These are phyloP conservation scores for Plectropomus leopardus DNA, from an alignment of 2,113 vertebrate genomes.

Conservation along the genomic window DNA sequence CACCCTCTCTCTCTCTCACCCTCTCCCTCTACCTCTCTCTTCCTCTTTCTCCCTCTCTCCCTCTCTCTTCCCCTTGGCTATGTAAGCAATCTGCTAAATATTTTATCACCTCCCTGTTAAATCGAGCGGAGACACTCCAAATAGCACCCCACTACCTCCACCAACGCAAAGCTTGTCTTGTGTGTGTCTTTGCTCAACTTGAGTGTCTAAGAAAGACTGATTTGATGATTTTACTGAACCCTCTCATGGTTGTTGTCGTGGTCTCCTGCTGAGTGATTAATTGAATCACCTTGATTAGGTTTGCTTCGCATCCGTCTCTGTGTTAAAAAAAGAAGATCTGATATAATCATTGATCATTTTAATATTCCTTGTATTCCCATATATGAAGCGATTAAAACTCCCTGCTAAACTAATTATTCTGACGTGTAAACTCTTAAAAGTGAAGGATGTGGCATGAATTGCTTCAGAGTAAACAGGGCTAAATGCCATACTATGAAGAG, in stretches of 20 bases:
- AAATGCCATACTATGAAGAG: conserved; percentile 36
- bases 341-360: conserved; percentile 62
- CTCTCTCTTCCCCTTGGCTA: conserved; percentile 68
- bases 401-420: conserved; percentile 50
- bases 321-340: conserved; percentile 10
- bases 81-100: conserved; percentile 84
- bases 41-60: conserved; percentile 11
- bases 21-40: neutral
- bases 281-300: conserved; percentile 48
- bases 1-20: conserved; percentile 2
- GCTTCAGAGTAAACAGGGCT: conserved; percentile 30
- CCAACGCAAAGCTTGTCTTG: conserved; percentile 51
- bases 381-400: conserved; percentile 58
- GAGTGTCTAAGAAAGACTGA: conserved; percentile 30
- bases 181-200: conserved; percentile 46
- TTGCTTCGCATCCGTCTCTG: conserved; percentile 34
- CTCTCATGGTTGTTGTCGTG: conserved; percentile 17
- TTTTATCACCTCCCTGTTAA: conserved; percentile 80
- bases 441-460: conserved; percentile 44
- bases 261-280: conserved; percentile 55
- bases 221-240: conserved; percentile 47
- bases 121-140: conserved; percentile 73
- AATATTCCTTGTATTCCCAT: conserved; percentile 45
- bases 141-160: conserved; percentile 67
- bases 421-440: conserved; percentile 49